Base-by-base conservation (phyloP, 2,797 vertebrate genomes). In the Parambassis ranga region DNA sequence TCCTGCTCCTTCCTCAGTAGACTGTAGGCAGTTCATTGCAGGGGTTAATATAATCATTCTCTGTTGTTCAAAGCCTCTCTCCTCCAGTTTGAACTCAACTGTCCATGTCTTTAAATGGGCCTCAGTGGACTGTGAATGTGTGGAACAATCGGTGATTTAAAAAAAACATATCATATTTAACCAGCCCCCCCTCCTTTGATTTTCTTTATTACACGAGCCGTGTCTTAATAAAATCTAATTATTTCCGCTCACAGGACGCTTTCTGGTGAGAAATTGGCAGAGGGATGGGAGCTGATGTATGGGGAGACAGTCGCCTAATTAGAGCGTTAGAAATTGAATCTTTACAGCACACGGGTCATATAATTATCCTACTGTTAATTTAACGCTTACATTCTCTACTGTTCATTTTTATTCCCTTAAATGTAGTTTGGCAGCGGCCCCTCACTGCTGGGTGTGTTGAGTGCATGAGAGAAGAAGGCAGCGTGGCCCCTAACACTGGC, bases 381-480 rank as follows among this genome's bases (percentile, higher is more conserved):
- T 98, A 98, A 98, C 92, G 93, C 95, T 96, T 94, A 96, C 92
- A 96, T 96, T 98, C 94, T 94, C 94, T 85, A 92, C 94, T 95
- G 95, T 98, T 97, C 95, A 95, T 94, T 98, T 96, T 95, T 96
- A 97, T 96, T 96, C 94, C 94, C 93, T 96, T 96, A 95, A 95
- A 96, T 91, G 93, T 93, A 94, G 94, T 95, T 96, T 96, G 95
- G 94, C 94, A 93, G 93, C 83, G 88, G 78, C 89, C 90, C 91
- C 92, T 91, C 89, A 80, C 90, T 89, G 83, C 93, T 92, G 90
- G 91, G 89, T 93, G n/a, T n/a, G n/a, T 92, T 82, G 60, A 91
- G 91, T 91, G 91, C 93, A 92, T 2, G 19, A 59, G 74, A 73
- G 64, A 72, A 80, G 74, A 72, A 80, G 74, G 71, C 72, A 90